These are phyloP conservation scores for Denticeps clupeoides DNA, from an alignment of 2,797 vertebrate genomes.

Conservation along the genomic window DNA sequence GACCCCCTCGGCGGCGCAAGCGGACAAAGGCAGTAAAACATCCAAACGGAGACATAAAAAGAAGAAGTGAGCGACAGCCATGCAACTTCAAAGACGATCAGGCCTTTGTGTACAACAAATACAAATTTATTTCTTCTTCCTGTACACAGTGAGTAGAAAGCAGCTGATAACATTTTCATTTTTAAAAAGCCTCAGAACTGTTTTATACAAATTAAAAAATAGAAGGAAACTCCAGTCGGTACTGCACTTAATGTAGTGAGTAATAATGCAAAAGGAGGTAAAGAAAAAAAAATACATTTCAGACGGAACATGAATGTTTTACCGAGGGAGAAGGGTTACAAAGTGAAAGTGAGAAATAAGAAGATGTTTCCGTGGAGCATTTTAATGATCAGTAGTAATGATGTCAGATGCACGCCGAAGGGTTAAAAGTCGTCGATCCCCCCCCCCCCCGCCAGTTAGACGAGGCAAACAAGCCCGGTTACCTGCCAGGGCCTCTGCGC, in stretches of 20 bases:
- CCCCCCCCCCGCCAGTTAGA: no score
- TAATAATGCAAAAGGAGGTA: conserved; percentile 20
- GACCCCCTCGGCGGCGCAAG: conserved; percentile 17
- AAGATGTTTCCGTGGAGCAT: conserved; percentile 1
- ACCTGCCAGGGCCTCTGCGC: not conserved
- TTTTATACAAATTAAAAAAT: conserved; percentile 58
- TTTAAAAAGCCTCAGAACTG: conserved; percentile 59
- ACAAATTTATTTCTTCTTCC: conserved; percentile 71
- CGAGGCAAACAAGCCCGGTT: conserved; percentile 13
- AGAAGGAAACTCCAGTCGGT: conserved; percentile 33
- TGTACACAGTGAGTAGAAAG: conserved; percentile 71
- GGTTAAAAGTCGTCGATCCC: no score
- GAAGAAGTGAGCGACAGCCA: conserved; percentile 21
- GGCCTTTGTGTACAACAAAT: conserved; percentile 58
- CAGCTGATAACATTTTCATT: conserved; percentile 59
- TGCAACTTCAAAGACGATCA: conserved; percentile 22
- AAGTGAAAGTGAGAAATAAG: not conserved
- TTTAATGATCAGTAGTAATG: conserved; percentile 8
- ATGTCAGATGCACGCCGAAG: no score
- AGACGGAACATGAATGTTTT: conserved; percentile 15
- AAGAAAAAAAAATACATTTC: conserved; percentile 23
- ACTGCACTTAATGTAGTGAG: conserved; percentile 28
- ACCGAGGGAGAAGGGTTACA: conserved; percentile 4
- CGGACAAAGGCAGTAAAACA: conserved; percentile 20
- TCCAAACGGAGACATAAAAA: conserved; percentile 32